A percentile compares a stretch with the other conserved stretches of the same genome.
Evolutionary conservation across 2,888 invertebrate genomes (phyloP).

Genomic region (Gymnoscelis rufifasciata): DNA sequence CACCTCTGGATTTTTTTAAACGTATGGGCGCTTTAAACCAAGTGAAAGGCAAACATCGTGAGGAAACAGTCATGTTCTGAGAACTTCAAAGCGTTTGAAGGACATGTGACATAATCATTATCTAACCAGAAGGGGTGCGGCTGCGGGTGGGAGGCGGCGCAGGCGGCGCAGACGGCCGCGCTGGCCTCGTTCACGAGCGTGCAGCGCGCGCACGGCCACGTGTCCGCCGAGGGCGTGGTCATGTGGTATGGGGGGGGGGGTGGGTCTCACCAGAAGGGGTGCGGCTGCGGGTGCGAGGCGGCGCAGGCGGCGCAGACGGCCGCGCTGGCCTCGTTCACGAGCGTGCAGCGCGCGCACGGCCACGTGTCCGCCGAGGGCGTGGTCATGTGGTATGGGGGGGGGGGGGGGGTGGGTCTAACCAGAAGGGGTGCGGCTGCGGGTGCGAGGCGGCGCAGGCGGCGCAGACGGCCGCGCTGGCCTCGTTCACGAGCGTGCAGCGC

Average conservation of each 20-base stretch:
- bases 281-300: constrained; percentile 83
- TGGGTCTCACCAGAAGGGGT: constrained; percentile 48
- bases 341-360: constrained; percentile 84
- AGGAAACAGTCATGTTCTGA: too few relatives aligned
- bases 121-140: background rate
- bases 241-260: background rate
- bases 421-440: background rate
- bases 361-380: too few relatives aligned
- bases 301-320: constrained; percentile 92
- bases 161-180: background rate
- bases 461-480: background rate
- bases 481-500: background rate
- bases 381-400: too few relatives aligned
- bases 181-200: background rate
- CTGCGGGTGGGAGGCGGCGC: background rate
- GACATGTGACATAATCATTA: too few relatives aligned
- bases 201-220: background rate
- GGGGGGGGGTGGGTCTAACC: constrained; percentile 34
- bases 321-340: constrained; percentile 85
- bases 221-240: too few relatives aligned
- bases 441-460: background rate
- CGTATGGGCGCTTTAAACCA: too few relatives aligned
- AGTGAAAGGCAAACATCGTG: too few relatives aligned
- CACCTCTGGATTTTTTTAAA: too few relatives aligned
- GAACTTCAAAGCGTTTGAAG: too few relatives aligned